phyloP scores from a whole-genome alignment of 2,797 vertebrate species.

The Molossus alvarezi region DNA sequence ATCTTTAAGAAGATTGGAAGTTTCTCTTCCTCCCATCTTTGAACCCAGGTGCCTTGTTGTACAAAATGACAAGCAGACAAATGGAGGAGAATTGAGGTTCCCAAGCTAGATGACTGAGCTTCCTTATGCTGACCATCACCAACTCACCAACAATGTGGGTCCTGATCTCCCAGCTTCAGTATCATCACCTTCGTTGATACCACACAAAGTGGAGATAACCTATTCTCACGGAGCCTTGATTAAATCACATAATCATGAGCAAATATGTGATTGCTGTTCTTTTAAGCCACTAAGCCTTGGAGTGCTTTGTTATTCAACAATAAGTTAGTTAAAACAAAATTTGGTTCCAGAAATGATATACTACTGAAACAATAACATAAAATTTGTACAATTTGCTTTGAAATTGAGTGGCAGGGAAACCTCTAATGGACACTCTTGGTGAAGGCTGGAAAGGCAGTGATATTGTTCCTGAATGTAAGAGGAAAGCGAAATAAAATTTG shows the following conservation, averaged over 20 bases:
- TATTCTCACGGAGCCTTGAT: neutral
- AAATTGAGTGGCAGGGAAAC: neutral
- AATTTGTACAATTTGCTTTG: neutral
- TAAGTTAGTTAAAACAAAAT: neutral
- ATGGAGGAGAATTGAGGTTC: neutral
- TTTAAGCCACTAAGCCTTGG: neutral
- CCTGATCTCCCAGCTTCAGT: neutral
- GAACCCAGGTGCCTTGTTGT: neutral
- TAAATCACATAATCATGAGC: neutral
- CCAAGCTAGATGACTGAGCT: neutral
- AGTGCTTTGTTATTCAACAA: neutral
- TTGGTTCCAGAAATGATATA: neutral
- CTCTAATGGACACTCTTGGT: neutral
- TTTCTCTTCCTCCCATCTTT: neutral
- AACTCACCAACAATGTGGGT: neutral
- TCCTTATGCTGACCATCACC: neutral
- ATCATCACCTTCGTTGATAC: neutral
- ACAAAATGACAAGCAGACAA: neutral
- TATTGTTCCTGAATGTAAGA: neutral
- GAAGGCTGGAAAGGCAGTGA: neutral
- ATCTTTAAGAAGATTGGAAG: neutral
- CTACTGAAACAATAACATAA: neutral
- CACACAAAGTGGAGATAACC: neutral
- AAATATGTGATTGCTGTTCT: neutral
- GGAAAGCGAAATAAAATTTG: neutral